Evolutionary conservation across 2,888 invertebrate genomes (phyloP).

Genomic region (Dastarcus helophoroides): DNA sequence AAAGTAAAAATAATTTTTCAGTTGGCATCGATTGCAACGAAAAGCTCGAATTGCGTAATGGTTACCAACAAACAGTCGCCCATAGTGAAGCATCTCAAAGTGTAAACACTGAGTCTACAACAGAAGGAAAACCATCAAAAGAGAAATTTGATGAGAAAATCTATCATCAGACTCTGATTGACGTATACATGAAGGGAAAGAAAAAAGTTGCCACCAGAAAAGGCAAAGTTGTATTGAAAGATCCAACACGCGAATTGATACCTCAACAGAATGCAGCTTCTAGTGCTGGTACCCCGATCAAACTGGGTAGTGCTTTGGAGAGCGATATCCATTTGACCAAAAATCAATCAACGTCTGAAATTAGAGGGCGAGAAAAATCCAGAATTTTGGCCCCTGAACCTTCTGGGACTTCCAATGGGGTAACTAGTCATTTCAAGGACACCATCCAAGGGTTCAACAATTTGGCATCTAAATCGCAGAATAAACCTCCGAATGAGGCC

Average conservation of each 20-base stretch:
- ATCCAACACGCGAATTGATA: neutral
- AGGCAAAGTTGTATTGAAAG: neutral
- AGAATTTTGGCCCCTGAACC: no score
- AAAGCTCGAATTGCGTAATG: no score
- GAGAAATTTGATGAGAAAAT: conserved; percentile 10
- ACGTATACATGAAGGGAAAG: conserved; percentile 21
- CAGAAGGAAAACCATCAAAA: conserved; percentile 1
- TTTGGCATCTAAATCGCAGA: no score
- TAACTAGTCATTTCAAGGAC: no score
- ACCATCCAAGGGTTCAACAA: no score
- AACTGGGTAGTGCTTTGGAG: no score
- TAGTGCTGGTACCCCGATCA: no score
- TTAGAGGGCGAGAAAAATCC: no score
- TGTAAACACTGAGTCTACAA: conserved; percentile 1
- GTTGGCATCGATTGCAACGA: conserved; percentile 41
- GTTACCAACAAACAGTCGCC: neutral
- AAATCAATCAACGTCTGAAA: no score
- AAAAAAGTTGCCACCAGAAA: conserved; percentile 10
- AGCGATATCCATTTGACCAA: no score
- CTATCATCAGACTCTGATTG: conserved; percentile 22
- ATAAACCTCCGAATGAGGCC: no score
- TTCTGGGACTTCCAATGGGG: no score
- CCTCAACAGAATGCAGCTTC: neutral
- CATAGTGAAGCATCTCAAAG: neutral
- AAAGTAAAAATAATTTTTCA: conserved; percentile 27